Evolutionary conservation across 2,113 vertebrate species (phyloP), one percentile per base, ranked within the genome.

Genomic region (Anser cygnoides): DNA sequence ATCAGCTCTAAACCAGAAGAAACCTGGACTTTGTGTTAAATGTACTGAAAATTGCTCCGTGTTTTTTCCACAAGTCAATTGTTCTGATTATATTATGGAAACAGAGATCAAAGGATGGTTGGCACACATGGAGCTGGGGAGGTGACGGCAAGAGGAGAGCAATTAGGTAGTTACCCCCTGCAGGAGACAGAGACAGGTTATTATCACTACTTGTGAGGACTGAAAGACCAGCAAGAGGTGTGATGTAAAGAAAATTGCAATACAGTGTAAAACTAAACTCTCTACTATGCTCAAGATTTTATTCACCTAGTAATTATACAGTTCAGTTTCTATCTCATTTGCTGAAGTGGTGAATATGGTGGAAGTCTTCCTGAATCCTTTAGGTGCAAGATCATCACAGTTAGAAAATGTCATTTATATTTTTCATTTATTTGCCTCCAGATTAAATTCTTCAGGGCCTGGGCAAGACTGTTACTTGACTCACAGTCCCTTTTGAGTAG

Each of bases 381-480:
- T 67, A 92, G 5, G 2, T 39, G 17, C 6, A 57, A 28, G 9
- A 9, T 49, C 26, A 9, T 54, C 44, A 44, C 9, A 77, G 13
- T 43, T 63, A 62, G 55, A 68, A 91, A 87, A 55, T 1, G 5
- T 8, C 8, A 58, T 63, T 82, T 3, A 13, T 29, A 21, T 71
- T 93, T 87, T 94, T 71, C 25, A 83, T 84, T 87, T 73, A 16
- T 84, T 74, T 71, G 14, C 37, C 66, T 41, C 8, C 20, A 46
- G 67, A 68, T 63, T 35, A 44, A 92, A 92, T 39, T 63, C 65
- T 63, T 81, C 31, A 83, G 33, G 16, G n/a, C 12, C 57, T 18
- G 5, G 62, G 41, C 9, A 54, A 86, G 41, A 46, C 1, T 39
- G 7, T 55, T 68, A 55, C 4, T 37, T 62, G 31, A 84, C 46